Conservation (phyloP, 2,888 invertebrate species). For the Coelogynopora nodosa region DNA sequence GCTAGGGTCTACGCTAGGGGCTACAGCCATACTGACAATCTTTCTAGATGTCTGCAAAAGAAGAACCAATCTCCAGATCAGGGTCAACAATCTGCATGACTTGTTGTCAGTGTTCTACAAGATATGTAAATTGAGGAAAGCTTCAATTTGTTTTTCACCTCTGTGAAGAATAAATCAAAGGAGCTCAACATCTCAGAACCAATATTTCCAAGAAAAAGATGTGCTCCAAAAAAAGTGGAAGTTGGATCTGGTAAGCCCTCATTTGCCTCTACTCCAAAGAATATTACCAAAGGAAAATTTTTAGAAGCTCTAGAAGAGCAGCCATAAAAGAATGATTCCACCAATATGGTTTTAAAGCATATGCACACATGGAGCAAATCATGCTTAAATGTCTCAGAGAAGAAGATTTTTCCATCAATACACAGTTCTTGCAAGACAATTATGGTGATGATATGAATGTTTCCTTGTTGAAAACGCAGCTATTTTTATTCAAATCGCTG, state of each 20-base stretch:
- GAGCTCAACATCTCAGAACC: constrained; percentile 27
- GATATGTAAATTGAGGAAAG: constrained; percentile 7
- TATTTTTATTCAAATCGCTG: not conserved
- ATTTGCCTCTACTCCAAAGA: constrained; percentile 3
- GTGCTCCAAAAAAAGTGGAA: constrained; percentile 24
- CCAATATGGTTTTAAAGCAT: constrained; percentile 21
- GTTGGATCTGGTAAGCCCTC: constrained; percentile 25
- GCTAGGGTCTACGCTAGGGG: no score
- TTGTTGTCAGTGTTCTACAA: constrained; percentile 19
- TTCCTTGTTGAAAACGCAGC: constrained; percentile 20
- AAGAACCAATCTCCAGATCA: constrained; percentile 1
- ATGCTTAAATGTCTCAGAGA: constrained; percentile 15
- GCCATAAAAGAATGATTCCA: constrained; percentile 13
- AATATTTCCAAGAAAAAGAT: not conserved
- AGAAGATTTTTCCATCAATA: not conserved
- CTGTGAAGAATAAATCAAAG: constrained; percentile 15
- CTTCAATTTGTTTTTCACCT: constrained; percentile 28
- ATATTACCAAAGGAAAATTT: constrained; percentile 6
- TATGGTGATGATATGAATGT: constrained; percentile 8
- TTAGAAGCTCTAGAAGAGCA: not conserved
- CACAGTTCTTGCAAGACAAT: not conserved
- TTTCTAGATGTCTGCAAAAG: constrained; percentile 15
- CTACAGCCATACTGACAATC: constrained; percentile 20
- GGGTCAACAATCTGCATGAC: constrained; percentile 17
- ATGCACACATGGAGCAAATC: not conserved